Evolutionary conservation across 2,113 vertebrate genomes (phyloP).

Genomic region (Upupa epops): DNA sequence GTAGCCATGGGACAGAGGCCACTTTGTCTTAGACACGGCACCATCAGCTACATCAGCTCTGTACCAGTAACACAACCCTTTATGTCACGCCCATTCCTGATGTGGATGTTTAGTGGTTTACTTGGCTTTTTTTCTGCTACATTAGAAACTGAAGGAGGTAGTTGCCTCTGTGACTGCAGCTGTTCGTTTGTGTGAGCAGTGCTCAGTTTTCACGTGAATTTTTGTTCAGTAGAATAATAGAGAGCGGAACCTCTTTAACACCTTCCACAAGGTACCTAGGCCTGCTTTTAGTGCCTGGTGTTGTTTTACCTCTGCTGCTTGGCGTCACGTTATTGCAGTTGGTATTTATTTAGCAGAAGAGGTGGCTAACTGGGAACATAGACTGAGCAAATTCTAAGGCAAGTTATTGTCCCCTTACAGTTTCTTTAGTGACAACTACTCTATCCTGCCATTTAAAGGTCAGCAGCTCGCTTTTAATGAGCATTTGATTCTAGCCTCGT

Average conservation of each 20-base stretch:
- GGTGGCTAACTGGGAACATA: not conserved
- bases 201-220: not conserved
- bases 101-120: not conserved
- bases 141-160: not conserved
- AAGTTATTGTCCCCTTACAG: not conserved
- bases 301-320: not conserved
- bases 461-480: not conserved
- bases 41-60: not conserved
- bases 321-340: not conserved
- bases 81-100: not conserved
- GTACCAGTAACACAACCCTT: not conserved
- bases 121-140: not conserved
- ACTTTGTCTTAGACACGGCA: not conserved
- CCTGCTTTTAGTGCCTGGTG: not conserved
- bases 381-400: not conserved
- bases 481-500: not conserved
- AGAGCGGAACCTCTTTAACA: not conserved
- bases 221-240: not conserved
- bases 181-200: not conserved
- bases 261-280: not conserved
- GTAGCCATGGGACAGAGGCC: not conserved
- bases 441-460: not conserved
- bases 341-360: not conserved
- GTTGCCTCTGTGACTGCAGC: not conserved
- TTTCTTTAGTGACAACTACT: not conserved